phyloP scores from a whole-genome alignment of 2,797 vertebrate species.

The Tragelaphus oryx region DNA sequence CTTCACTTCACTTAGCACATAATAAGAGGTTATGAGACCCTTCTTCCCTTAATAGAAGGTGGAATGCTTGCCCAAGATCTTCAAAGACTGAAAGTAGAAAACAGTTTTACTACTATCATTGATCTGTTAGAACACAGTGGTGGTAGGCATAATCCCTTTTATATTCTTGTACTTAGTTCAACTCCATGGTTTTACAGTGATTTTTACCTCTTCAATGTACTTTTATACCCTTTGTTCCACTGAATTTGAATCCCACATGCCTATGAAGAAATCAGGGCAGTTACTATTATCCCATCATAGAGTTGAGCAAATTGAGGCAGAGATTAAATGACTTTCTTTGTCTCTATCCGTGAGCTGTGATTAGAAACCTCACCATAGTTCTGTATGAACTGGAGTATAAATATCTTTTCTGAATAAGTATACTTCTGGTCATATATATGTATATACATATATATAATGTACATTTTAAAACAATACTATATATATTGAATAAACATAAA shows the following conservation, averaged over 20 bases:
- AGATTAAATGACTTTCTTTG: neutral
- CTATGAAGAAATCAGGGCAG: neutral
- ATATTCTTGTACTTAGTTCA: neutral
- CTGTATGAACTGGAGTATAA: neutral
- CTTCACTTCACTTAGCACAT: neutral
- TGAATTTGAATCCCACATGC: neutral
- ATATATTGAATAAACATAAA: neutral
- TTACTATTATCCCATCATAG: neutral
- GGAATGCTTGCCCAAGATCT: neutral
- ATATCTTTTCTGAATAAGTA: neutral
- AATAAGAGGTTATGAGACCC: neutral
- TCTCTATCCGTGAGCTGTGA: neutral
- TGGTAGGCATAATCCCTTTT: neutral
- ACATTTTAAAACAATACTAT: neutral
- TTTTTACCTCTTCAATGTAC: constrained; percentile 20
- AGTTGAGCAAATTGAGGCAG: neutral
- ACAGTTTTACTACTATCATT: neutral
- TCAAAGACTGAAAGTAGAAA: constrained; percentile 8
- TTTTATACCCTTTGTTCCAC: neutral
- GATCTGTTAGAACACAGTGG: neutral
- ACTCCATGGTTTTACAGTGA: neutral
- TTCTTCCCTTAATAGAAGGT: neutral
- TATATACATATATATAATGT: neutral
- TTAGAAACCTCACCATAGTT: neutral
- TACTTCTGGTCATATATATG: neutral